phyloP scores from a whole-genome alignment of 2,888 invertebrate genomes.

The Calliopum simillimum region DNA sequence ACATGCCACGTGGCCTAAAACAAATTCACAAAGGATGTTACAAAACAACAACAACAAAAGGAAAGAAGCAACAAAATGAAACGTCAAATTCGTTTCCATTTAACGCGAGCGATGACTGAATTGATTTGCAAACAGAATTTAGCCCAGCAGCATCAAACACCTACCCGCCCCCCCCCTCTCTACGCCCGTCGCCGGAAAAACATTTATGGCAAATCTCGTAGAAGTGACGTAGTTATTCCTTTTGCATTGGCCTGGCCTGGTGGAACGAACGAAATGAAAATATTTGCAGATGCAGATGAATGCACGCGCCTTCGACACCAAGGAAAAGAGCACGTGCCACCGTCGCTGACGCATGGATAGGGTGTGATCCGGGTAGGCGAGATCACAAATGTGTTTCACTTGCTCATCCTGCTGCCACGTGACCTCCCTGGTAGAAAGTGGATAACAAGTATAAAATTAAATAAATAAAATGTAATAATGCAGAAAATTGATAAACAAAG shows the following conservation, averaged over 20 bases:
- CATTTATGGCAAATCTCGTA: slow-evolving; percentile 20
- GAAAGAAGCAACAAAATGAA: slow-evolving; percentile 42
- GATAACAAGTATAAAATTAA: slow-evolving; percentile 45
- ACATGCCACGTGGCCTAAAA: slow-evolving; percentile 52
- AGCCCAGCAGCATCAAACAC: not conserved
- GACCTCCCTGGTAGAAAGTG: not conserved
- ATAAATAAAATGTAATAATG: slow-evolving; percentile 63
- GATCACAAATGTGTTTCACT: slow-evolving; percentile 27
- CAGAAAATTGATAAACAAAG: slow-evolving; percentile 60
- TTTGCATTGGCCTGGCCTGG: not conserved
- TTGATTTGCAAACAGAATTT: slow-evolving; percentile 53
- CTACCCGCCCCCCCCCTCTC: too few species aligned
- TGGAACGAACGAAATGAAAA: slow-evolving; percentile 53
- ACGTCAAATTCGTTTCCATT: slow-evolving; percentile 59
- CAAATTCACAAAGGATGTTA: slow-evolving; percentile 46
- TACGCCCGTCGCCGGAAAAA: not conserved
- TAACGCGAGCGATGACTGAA: slow-evolving; percentile 53
- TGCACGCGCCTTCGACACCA: slow-evolving; percentile 44
- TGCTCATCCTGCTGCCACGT: slow-evolving; percentile 30
- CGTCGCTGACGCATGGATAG: slow-evolving; percentile 31
- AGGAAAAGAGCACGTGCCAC: slow-evolving; percentile 42
- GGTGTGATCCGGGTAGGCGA: slow-evolving; percentile 5
- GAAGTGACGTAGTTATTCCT: slow-evolving; percentile 17
- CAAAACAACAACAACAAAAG: slow-evolving; percentile 23
- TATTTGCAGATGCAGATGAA: slow-evolving; percentile 52